Conservation (phyloP, 2,797 vertebrate genomes). For the Sarcophilus harrisii region DNA sequence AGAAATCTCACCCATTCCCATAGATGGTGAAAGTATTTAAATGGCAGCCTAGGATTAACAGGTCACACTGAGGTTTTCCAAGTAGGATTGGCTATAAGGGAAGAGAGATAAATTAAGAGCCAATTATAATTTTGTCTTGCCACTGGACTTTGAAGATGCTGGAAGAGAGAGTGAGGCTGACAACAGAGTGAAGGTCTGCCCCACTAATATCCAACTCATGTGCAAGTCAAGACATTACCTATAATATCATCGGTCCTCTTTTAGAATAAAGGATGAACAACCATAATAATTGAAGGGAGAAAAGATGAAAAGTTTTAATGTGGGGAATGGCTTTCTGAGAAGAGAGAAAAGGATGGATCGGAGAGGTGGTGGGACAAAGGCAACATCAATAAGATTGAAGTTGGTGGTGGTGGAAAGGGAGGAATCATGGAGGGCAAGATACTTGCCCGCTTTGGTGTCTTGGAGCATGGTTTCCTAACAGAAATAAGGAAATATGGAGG, state of each 20-base stretch:
- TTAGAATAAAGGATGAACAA: background rate
- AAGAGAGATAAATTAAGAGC: too few species aligned
- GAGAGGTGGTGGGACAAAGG: background rate
- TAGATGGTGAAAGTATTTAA: background rate
- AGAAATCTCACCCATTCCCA: background rate
- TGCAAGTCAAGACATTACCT: background rate
- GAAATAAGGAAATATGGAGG: background rate
- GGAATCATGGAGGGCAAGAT: background rate
- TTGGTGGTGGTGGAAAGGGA: background rate
- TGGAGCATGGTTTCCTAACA: background rate
- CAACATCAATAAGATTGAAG: background rate
- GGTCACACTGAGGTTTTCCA: too few species aligned
- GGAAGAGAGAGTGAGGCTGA: background rate
- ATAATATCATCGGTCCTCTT: background rate
- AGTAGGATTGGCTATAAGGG: too few species aligned
- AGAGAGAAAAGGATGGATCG: background rate
- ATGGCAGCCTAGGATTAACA: background rate
- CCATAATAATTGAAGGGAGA: too few species aligned
- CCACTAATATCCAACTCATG: background rate
- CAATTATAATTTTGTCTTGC: too few species aligned
- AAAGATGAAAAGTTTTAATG: too few species aligned
- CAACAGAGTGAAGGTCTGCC: background rate
- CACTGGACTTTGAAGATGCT: background rate
- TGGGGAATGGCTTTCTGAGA: too few species aligned
- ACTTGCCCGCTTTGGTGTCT: background rate